Conservation (phyloP, 1,140 invertebrate species). For the Tetramorium alpestre region DNA sequence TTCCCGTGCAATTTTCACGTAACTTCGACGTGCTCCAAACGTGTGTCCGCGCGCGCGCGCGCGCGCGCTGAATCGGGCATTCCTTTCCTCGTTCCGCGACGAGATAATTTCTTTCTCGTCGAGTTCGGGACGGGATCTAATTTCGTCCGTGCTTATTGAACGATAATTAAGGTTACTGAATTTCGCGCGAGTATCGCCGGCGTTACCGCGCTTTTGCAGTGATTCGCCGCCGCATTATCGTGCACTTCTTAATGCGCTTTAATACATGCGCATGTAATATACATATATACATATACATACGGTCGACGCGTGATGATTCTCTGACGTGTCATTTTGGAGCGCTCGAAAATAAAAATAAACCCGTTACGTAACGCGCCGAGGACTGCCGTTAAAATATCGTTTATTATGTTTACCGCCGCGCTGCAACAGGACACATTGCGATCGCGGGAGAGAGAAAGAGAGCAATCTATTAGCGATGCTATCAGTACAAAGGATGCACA, state of each 20-base stretch:
- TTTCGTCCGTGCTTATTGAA: background rate
- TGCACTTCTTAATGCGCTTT: constrained; percentile 9
- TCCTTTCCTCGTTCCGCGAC: background rate
- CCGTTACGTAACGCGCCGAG: constrained; percentile 22
- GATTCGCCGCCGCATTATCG: constrained; percentile 4
- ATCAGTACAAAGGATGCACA: background rate
- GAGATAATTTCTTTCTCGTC: background rate
- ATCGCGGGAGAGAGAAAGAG: background rate
- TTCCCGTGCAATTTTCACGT: constrained; percentile 11
- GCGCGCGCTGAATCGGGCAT: background rate
- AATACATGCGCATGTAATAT: background rate
- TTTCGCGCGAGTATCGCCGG: background rate
- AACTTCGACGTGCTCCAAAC: constrained; percentile 3
- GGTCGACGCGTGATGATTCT: background rate
- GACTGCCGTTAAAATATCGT: constrained; percentile 31
- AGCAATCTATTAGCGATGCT: background rate
- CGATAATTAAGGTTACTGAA: background rate
- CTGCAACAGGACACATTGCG: background rate
- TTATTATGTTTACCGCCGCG: constrained; percentile 13
- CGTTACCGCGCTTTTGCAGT: background rate
- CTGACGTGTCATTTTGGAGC: constrained; percentile 41
- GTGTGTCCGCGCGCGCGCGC: background rate
- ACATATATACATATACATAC: background rate
- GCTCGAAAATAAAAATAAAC: constrained; percentile 59
- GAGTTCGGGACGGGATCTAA: background rate